phyloP scores from a whole-genome alignment of 1,140 invertebrate species.

The Lanistes nyassanus region DNA sequence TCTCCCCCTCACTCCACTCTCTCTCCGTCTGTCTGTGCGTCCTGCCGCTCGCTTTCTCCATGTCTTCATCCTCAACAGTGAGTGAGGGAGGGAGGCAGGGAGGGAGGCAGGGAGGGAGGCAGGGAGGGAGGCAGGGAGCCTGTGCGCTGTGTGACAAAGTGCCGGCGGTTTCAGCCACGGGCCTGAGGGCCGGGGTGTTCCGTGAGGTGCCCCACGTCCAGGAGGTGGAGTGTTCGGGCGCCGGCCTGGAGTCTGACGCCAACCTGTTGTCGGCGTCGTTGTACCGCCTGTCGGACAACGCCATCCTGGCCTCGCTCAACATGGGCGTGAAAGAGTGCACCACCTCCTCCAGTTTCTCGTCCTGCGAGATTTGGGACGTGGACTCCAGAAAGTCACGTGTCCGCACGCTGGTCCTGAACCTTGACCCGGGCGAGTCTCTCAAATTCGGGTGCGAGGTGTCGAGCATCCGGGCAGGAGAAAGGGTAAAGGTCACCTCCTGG shows the following conservation, averaged over 20 bases:
- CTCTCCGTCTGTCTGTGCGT: background rate
- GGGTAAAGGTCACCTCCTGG: background rate
- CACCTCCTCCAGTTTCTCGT: constrained; percentile 13
- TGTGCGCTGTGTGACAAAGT: background rate
- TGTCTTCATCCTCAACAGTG: background rate
- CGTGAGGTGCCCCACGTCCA: background rate
- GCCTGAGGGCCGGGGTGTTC: constrained; percentile 1
- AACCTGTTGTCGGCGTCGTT: constrained; percentile 5
- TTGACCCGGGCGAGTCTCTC: background rate
- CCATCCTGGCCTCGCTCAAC: constrained; percentile 7
- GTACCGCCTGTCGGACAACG: background rate
- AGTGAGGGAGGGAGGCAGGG: no score
- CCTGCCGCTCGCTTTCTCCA: background rate
- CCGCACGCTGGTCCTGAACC: constrained; percentile 2
- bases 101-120: no score
- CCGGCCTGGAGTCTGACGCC: background rate
- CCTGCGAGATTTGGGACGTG: background rate
- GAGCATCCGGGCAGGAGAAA: background rate
- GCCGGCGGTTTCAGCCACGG: background rate
- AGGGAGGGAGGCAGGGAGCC: background rate
- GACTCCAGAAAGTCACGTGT: background rate
- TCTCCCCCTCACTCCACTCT: background rate
- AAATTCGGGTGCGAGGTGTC: constrained; percentile 11
- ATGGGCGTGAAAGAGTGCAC: constrained; percentile 10
- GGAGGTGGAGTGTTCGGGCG: constrained; percentile 20